phyloP scores from a whole-genome alignment of 2,113 vertebrate species.

The Cinclus cinclus region DNA sequence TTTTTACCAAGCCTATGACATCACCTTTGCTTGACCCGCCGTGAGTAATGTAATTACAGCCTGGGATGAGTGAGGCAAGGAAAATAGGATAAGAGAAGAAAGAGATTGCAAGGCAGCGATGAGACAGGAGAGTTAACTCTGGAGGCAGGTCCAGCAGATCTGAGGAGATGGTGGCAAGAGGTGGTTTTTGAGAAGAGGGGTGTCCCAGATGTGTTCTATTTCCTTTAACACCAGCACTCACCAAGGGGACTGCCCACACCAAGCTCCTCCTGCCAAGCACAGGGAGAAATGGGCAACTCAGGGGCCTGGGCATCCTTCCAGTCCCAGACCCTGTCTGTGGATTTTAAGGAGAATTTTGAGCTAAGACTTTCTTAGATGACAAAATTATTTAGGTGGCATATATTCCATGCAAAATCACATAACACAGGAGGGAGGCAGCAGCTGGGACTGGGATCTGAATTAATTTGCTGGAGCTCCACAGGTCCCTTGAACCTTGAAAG shows the following conservation, averaged over 20 bases:
- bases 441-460: neutral
- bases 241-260: neutral
- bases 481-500: neutral
- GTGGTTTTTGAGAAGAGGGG: neutral
- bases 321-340: neutral
- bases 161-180: neutral
- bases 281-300: neutral
- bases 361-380: neutral
- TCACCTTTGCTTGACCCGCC: neutral
- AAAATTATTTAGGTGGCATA: neutral
- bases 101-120: neutral
- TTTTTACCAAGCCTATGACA: conserved; percentile 6
- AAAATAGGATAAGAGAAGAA: neutral
- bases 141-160: neutral
- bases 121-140: neutral
- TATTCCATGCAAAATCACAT: neutral
- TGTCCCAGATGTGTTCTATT: neutral
- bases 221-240: neutral
- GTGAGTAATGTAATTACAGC: conserved; percentile 50
- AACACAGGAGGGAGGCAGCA: neutral
- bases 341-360: neutral
- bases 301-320: neutral
- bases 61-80: neutral
- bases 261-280: neutral
- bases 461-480: neutral